Evolutionary conservation across 2,113 vertebrate genomes (phyloP).

Genomic region (Puffinus mauretanicus): DNA sequence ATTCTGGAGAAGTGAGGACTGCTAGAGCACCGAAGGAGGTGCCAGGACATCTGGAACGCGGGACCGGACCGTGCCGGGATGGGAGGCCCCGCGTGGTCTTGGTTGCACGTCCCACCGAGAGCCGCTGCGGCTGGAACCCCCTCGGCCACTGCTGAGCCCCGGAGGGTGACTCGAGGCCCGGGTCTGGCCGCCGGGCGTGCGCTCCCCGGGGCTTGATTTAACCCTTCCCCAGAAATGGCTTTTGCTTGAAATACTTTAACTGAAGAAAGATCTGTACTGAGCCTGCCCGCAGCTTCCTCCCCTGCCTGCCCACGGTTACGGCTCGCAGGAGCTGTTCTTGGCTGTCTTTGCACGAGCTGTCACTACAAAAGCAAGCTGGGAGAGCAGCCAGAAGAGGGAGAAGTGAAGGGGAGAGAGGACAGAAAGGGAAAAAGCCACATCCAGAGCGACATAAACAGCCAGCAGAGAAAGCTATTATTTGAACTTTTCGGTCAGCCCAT

Average conservation of each 20-base stretch:
- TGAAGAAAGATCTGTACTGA: neutral
- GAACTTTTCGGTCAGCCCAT: neutral
- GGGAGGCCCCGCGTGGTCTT: fast-evolving
- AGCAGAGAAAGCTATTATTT: neutral
- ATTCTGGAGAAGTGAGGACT: neutral
- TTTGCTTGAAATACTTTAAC: neutral
- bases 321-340: neutral
- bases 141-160: neutral
- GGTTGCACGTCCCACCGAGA: neutral
- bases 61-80: fast-evolving
- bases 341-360: fast-evolving
- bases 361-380: neutral
- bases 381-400: neutral
- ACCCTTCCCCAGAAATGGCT: neutral
- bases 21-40: neutral
- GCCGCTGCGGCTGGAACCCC: neutral
- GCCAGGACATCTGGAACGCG: too few species aligned
- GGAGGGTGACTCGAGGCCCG: fast-evolving
- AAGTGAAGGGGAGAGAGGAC: neutral
- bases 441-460: neutral
- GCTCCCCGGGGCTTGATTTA: neutral
- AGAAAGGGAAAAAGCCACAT: neutral
- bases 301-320: fast-evolving
- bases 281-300: neutral
- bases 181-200: fast-evolving